Conservation (phyloP, 2,113 vertebrate genomes). For the Zapornia atra region DNA sequence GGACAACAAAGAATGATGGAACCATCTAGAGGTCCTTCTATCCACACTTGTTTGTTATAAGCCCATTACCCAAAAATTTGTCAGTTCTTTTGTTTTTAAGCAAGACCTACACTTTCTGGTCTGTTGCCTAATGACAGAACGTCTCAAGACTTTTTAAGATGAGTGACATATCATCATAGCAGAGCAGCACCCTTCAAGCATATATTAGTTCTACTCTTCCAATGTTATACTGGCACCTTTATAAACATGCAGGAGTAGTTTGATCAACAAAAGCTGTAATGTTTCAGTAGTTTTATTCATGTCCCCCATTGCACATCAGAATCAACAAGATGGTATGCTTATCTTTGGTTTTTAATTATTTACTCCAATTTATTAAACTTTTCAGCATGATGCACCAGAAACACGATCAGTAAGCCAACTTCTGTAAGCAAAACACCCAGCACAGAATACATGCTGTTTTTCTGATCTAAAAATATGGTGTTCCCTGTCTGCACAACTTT, state of each 20-base stretch:
- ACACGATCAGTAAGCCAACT: not conserved
- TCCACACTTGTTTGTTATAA: not conserved
- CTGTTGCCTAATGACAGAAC: not conserved
- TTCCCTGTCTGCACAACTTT: not conserved
- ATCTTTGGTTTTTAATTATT: conserved; percentile 56
- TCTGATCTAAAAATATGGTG: not conserved
- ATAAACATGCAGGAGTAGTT: not conserved
- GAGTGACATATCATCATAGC: not conserved
- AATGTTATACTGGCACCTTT: not conserved
- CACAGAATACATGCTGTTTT: not conserved
- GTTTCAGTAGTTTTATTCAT: conserved; percentile 16
- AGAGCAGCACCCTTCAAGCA: not conserved
- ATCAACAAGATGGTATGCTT: conserved; percentile 3
- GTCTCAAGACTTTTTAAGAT: not conserved
- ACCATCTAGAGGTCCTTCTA: not conserved
- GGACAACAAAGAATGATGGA: not conserved
- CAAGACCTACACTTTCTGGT: not conserved
- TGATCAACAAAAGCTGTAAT: not conserved
- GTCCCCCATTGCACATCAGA: not conserved
- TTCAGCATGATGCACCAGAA: conserved; percentile 8
- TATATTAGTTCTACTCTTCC: not conserved
- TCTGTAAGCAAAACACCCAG: conserved; percentile 5
- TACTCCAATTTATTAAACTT: conserved; percentile 26
- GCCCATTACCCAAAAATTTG: not conserved
- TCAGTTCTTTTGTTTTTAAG: not conserved